phyloP scores from a whole-genome alignment of 2,113 vertebrate species.

The Takifugu flavidus region DNA sequence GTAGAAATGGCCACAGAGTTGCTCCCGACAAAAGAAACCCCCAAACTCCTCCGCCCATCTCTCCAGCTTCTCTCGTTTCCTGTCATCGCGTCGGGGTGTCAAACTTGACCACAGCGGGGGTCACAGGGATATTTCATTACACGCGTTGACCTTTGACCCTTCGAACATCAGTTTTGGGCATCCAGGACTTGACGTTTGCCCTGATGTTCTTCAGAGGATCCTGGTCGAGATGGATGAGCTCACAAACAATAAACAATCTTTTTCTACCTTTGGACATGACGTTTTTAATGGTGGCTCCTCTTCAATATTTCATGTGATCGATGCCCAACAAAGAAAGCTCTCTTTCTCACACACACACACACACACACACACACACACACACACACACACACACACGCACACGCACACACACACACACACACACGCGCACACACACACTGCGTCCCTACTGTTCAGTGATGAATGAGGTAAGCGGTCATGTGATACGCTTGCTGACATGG shows the following conservation, averaged over 20 bases:
- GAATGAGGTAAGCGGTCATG: conserved; percentile 21
- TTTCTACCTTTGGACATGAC: no score
- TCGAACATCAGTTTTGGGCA: neutral
- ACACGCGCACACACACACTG: conserved; percentile 27
- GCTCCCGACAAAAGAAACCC: no score
- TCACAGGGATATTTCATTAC: conserved; percentile 49
- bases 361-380: neutral
- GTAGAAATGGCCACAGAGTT: no score
- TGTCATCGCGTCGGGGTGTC: neutral
- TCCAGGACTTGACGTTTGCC: neutral
- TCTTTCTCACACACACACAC: no score
- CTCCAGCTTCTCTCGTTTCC: conserved; percentile 7
- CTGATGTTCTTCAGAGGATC: neutral
- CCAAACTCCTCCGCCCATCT: neutral
- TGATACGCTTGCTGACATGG: conserved; percentile 20
- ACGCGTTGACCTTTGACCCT: conserved; percentile 28
- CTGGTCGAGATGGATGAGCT: neutral
- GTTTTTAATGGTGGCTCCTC: no score
- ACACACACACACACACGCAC: neutral
- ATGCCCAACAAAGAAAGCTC: no score
- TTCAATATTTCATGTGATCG: no score
- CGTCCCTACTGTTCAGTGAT: conserved; percentile 9
- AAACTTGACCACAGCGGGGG: conserved; percentile 14
- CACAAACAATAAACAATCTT: neutral
- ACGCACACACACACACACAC: neutral